Evolutionary conservation across 1,140 invertebrate species (phyloP), one percentile per base, ranked within the genome.

Genomic region (Drosophila novamexicana): DNA sequence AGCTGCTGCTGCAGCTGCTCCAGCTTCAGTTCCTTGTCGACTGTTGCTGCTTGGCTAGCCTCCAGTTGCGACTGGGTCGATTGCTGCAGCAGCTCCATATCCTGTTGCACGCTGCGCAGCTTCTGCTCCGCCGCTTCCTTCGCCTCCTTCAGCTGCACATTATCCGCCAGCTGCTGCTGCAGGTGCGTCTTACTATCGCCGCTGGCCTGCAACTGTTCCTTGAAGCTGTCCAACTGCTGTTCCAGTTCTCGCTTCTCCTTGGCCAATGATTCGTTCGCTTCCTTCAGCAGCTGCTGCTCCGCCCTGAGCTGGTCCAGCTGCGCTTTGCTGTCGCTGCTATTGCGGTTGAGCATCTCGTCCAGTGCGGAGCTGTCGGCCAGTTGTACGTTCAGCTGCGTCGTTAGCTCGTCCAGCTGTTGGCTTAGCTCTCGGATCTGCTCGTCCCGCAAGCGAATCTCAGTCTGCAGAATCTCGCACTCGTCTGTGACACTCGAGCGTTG

Each of bases 381-480:
- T 58, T 92, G 86, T 12, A 92, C 90, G 29, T 93, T 85, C 1
- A 93, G 70, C 18, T 93, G 91, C 6, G 89, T 81, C 12, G 70
- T 90, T 1, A 92, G 49, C 32, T 90, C 90, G 8, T 82, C 77
- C 12, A 90, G 14, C 40, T 81, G 81, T 1, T 86, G 83, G 37
- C 7, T 69, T 1, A 86, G 56, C 22, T 88, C 86, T 36, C 75
- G 71, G 45, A 91, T 65, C 12, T 91, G 83, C 12, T 78, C 76
- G 53, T 90, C 83, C 0, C 86, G 77, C 52, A 79, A 70, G 18
- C 82, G 72, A 0, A 90, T 69, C 44, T 91, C 90, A 1, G 79
- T 84, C 10, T 81, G 82, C 6, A 91, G 57, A 0, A 88, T 82
- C 1, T 88, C 80, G 7, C 74, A 80, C 45, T 91, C 90, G 37